Evolutionary conservation across 1,140 invertebrate species (phyloP), one percentile per base, ranked within the genome.

Genomic region (Apis florea): DNA sequence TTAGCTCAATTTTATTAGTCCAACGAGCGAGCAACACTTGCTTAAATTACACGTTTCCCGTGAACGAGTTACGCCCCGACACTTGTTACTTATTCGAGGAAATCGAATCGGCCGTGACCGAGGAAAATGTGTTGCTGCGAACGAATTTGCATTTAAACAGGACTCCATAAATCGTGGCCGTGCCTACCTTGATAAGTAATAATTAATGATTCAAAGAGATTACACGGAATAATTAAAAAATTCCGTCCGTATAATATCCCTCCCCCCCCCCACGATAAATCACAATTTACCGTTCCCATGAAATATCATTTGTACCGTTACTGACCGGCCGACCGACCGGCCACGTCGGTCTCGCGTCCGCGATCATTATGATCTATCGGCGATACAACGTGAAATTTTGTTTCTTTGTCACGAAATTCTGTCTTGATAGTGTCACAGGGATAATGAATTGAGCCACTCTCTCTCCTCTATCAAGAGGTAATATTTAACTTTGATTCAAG

Each of bases 231-330:
- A 67, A 81, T 75, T 75, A 81, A 81, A 81, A 81, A 81, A 81
- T 75, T 74, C 13, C 24, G 75, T 72, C 58, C 26, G 26, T 61
- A 6, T 79, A 71, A n/a, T n/a, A n/a, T n/a, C n/a, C n/a, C n/a
- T n/a, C n/a, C n/a, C 56, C 26, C 54, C 49, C 59, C 21, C 54
- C 2, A 26, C 54, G 31, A 75, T 81, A 81, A 81, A 81, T 72
- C 63, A 75, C 47, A 67, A 59, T 81, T 67, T 81, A 81, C 79
- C 79, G 63, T 56, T 75, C 53, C 47, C 26, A 47, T 75, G 47
- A 81, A 81, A 81, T 75, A 81, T 81, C 67, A 74, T 74, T 81
- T 53, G 21, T 72, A 75, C 79, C 79, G 79, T 75, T 68, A 81
- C 17, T 13, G 19, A 64, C n/a, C 24, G 24, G 21, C 5, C 68